Percentiles rank a stretch among this genome's conserved stretches.
phyloP scores from a whole-genome alignment of 23 tunicate species.

The Corella eumyota region DNA sequence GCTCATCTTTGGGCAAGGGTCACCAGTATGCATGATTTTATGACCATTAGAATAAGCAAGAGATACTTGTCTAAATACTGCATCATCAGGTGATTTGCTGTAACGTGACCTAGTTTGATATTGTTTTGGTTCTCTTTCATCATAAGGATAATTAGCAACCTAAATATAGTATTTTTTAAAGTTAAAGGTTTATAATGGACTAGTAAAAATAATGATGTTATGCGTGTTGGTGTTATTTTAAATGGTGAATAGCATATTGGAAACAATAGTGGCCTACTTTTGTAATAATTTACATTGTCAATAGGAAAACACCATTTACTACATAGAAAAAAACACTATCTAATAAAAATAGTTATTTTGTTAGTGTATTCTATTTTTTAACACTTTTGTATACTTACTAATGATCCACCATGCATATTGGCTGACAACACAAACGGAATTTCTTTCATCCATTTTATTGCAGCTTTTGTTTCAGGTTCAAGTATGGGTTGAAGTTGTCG shows the following conservation, averaged over 20 bases:
- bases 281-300: too few species aligned
- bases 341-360: background rate
- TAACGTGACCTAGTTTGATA: background rate
- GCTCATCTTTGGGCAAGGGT: conserved; percentile 41
- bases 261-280: too few species aligned
- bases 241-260: too few species aligned
- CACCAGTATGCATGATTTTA: conserved; percentile 44
- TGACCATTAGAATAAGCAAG: conserved; percentile 55
- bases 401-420: conserved; percentile 87
- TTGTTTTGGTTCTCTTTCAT: conserved; percentile 25
- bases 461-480: conserved; percentile 47
- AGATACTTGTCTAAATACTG: conserved; percentile 53
- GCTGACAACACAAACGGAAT: conserved; percentile 77
- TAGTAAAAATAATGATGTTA: too few species aligned
- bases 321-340: too few species aligned
- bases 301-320: too few species aligned
- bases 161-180: background rate
- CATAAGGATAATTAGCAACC: conserved; percentile 97
- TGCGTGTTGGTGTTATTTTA: too few species aligned
- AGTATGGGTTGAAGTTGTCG: background rate
- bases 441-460: conserved; percentile 64
- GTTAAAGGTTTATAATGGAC: background rate
- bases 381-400: conserved; percentile 23
- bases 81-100: conserved; percentile 63
- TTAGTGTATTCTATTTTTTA: too few species aligned